These are phyloP conservation scores for Ceratina calcarata DNA, from an alignment of 1,140 invertebrate genomes.

Conservation along the genomic window DNA sequence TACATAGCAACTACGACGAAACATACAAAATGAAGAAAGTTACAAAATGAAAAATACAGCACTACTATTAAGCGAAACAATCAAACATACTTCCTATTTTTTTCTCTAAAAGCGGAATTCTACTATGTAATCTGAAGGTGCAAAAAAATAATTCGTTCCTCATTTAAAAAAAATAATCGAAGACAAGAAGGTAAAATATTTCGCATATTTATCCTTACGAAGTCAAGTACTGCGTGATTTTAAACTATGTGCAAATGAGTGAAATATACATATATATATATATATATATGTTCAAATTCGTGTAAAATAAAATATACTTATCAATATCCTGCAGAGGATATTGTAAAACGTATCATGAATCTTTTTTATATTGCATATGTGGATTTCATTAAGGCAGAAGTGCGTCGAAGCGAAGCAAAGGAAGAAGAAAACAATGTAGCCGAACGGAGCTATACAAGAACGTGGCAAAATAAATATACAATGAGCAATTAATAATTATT, in stretches of 20 bases:
- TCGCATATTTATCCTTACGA: too few relatives aligned
- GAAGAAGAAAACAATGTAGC: conserved; percentile 1
- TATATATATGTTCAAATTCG: not conserved
- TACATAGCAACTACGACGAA: not conserved
- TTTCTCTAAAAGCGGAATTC: not conserved
- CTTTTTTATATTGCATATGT: not conserved
- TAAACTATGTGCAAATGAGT: too few relatives aligned
- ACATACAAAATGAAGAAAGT: not conserved
- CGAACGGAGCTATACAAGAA: not conserved
- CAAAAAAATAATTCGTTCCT: not conserved
- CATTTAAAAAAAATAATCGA: too few relatives aligned
- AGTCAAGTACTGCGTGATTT: too few relatives aligned
- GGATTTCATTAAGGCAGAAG: not conserved
- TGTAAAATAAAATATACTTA: not conserved
- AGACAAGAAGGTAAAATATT: too few relatives aligned
- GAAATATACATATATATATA: too few relatives aligned
- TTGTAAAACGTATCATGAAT: not conserved
- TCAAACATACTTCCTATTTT: conserved; percentile 2
- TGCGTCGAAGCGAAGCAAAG: conserved; percentile 12
- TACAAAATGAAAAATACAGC: not conserved
- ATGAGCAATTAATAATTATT: not conserved
- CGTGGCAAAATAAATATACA: not conserved
- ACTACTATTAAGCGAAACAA: not conserved
- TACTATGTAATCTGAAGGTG: not conserved
- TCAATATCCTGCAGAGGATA: too few relatives aligned